phyloP scores from a whole-genome alignment of 1,140 invertebrate genomes.

The Pinna nobilis region DNA sequence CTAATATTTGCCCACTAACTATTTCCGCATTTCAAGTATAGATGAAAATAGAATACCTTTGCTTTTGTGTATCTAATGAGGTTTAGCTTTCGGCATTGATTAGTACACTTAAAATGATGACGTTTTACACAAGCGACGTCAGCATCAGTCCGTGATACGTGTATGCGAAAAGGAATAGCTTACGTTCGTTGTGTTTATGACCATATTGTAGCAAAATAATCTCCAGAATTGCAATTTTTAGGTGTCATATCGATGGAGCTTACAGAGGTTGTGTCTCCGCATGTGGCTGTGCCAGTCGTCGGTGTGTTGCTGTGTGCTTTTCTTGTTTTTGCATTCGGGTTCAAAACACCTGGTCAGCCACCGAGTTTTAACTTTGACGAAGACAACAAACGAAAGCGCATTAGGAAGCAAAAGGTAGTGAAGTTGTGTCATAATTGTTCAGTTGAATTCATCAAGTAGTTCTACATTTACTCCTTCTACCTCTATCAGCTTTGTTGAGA shows the following conservation, averaged over 20 bases:
- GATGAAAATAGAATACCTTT: not conserved
- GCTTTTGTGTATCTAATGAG: not conserved
- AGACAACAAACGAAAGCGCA: constrained; percentile 64
- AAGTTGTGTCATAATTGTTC: too few species aligned
- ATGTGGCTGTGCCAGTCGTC: constrained; percentile 72
- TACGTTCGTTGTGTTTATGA: constrained; percentile 38
- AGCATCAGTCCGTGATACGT: constrained; percentile 57
- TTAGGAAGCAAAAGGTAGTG: constrained; percentile 63
- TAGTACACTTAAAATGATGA: constrained; percentile 53
- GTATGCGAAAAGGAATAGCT: constrained; percentile 44
- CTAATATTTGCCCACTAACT: too few species aligned
- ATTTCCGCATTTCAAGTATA: not conserved
- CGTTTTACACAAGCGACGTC: constrained; percentile 64
- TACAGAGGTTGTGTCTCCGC: constrained; percentile 69
- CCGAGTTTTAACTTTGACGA: constrained; percentile 73
- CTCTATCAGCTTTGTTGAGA: too few species aligned
- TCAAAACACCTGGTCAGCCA: constrained; percentile 73
- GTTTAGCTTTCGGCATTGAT: too few species aligned
- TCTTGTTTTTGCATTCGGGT: constrained; percentile 74
- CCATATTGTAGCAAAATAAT: constrained; percentile 47
- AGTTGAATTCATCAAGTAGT: too few species aligned
- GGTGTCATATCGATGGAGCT: constrained; percentile 58
- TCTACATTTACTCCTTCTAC: too few species aligned
- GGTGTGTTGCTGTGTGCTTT: constrained; percentile 73
- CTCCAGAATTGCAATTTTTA: constrained; percentile 4